phyloP scores from a whole-genome alignment of 2,888 invertebrate genomes.

The Dilophus febrilis region DNA sequence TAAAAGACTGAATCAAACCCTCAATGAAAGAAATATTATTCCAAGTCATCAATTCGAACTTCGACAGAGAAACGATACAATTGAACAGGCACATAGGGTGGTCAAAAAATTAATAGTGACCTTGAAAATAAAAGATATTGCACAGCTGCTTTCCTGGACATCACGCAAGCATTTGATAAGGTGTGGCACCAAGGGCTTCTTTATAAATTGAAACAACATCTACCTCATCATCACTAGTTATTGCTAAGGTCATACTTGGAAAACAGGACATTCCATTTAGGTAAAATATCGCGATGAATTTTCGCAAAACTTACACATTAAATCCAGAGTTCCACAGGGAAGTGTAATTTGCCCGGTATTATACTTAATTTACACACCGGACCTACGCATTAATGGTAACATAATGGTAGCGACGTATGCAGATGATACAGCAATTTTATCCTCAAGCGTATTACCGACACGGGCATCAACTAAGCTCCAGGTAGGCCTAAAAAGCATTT shows the following conservation, averaged over 20 bases:
- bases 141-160: no score
- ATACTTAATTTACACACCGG: slow-evolving; percentile 9
- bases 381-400: slow-evolving; percentile 7
- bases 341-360: slow-evolving; percentile 10
- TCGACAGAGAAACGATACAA: no score
- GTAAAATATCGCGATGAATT: no score
- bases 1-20: no score
- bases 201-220: background rate
- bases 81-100: no score
- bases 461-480: slow-evolving; percentile 11
- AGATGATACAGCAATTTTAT: slow-evolving; percentile 9
- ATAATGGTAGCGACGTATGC: slow-evolving; percentile 9
- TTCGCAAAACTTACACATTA: background rate
- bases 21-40: no score
- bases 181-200: background rate
- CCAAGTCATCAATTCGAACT: no score
- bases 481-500: slow-evolving; percentile 9
- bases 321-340: slow-evolving; percentile 11
- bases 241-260: slow-evolving; percentile 4
- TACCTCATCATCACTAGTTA: background rate
- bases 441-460: slow-evolving; percentile 7
- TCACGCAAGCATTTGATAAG: no score
- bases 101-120: no score
- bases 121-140: no score
- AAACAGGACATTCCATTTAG: no score